phyloP scores from a whole-genome alignment of 2,888 invertebrate genomes.

The Masnerella sp. region DNA sequence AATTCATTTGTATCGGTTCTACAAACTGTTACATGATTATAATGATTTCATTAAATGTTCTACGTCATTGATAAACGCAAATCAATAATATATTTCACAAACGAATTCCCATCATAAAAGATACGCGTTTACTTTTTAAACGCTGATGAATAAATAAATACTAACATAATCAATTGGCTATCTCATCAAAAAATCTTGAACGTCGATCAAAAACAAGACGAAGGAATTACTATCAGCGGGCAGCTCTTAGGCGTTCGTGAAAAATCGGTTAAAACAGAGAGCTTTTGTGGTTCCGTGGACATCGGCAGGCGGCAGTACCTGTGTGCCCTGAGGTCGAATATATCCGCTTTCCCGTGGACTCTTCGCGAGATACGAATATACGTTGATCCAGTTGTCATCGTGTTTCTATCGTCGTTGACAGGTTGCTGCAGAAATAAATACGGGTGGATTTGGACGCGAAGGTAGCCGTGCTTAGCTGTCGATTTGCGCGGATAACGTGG shows the following conservation, averaged over 20 bases:
- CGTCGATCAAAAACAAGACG: conserved; percentile 18
- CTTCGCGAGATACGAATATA: not conserved
- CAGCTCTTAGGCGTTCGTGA: conserved; percentile 19
- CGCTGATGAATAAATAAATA: conserved; percentile 15
- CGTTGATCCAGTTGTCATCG: conserved; percentile 1
- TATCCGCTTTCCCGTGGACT: conserved; percentile 15
- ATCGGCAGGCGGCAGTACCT: conserved; percentile 23
- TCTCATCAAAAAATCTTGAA: not conserved
- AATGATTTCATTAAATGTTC: conserved; percentile 12
- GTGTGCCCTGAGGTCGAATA: not conserved
- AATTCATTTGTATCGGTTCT: conserved; percentile 11
- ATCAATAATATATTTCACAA: too few species aligned
- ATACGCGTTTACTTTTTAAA: too few species aligned
- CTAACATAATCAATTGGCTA: conserved; percentile 21
- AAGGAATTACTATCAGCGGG: conserved; percentile 2
- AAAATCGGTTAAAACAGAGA: conserved; percentile 40
- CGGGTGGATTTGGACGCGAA: not conserved
- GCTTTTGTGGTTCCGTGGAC: conserved; percentile 19
- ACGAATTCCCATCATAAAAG: too few species aligned
- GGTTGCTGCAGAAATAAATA: conserved; percentile 26
- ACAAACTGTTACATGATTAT: conserved; percentile 7
- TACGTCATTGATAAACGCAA: not conserved
- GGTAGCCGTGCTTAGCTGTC: conserved; percentile 27
- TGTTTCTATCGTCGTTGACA: conserved; percentile 10
- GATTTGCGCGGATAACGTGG: conserved; percentile 31